Evolutionary conservation across 2,113 vertebrate genomes (phyloP).

Genomic region (Rynchops niger): DNA sequence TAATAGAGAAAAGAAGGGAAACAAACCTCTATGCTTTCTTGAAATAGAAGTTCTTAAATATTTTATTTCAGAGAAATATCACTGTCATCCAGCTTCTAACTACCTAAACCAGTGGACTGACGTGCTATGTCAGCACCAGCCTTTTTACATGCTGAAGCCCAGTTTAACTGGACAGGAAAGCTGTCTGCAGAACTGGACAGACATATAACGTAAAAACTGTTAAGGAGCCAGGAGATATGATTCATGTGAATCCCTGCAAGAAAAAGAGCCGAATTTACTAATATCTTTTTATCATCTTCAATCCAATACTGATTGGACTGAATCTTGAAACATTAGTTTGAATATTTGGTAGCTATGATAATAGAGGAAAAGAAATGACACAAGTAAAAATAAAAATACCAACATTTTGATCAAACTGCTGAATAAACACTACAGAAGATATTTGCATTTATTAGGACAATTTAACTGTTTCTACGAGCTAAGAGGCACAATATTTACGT

Average conservation of each 20-base stretch:
- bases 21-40: neutral
- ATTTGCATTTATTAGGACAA: neutral
- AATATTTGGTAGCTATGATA: neutral
- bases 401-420: neutral
- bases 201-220: neutral
- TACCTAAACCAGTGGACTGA: neutral
- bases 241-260: neutral
- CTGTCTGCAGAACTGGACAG: neutral
- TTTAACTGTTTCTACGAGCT: neutral
- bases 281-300: neutral
- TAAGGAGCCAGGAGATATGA: neutral
- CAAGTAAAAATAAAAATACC: neutral
- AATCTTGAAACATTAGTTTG: neutral
- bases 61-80: neutral
- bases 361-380: neutral
- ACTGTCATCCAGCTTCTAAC: neutral
- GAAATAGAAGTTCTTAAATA: neutral
- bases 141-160: neutral
- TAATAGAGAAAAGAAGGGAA: neutral
- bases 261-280: neutral
- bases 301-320: neutral
- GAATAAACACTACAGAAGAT: neutral
- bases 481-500: constrained; percentile 4
- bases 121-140: neutral
- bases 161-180: neutral